Evolutionary conservation across 2,888 invertebrate genomes (phyloP).

Genomic region (Andrena haemorrhoa): DNA sequence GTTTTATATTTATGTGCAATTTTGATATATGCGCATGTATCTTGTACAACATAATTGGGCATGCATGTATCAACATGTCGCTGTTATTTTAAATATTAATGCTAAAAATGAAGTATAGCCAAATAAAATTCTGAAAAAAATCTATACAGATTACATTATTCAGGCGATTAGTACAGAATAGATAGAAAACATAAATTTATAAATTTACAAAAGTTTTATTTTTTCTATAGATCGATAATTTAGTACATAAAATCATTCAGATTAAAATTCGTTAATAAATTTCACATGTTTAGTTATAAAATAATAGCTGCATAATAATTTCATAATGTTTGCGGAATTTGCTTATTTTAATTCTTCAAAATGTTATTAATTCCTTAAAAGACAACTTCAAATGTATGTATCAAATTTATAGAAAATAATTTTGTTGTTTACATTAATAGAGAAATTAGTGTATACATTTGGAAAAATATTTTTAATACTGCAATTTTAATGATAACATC

Average conservation of each 20-base stretch:
- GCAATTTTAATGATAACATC: slow-evolving; percentile 10
- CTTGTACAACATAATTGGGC: no score
- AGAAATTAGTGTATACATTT: slow-evolving; percentile 14
- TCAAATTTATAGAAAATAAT: slow-evolving; percentile 26
- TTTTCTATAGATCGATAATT: slow-evolving; percentile 1
- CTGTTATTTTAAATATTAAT: not conserved
- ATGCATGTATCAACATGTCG: no score
- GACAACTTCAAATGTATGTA: not conserved
- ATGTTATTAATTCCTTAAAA: slow-evolving; percentile 14
- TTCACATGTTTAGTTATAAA: slow-evolving; percentile 15
- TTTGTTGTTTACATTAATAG: slow-evolving; percentile 6
- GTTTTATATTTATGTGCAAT: no score
- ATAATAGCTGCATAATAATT: slow-evolving; percentile 3
- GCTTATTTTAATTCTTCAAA: not conserved
- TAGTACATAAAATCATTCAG: slow-evolving; percentile 32
- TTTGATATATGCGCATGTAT: no score
- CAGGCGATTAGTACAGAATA: not conserved
- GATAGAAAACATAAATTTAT: slow-evolving; percentile 18
- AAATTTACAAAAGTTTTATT: slow-evolving; percentile 30
- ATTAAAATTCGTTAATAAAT: slow-evolving; percentile 21
- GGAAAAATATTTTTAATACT: slow-evolving; percentile 39
- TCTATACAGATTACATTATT: not conserved
- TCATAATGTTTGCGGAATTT: not conserved
- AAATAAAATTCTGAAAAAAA: not conserved
- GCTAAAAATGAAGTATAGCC: not conserved